Base-by-base conservation (phyloP, 2,113 vertebrate genomes). In the Calidris pygmaea region DNA sequence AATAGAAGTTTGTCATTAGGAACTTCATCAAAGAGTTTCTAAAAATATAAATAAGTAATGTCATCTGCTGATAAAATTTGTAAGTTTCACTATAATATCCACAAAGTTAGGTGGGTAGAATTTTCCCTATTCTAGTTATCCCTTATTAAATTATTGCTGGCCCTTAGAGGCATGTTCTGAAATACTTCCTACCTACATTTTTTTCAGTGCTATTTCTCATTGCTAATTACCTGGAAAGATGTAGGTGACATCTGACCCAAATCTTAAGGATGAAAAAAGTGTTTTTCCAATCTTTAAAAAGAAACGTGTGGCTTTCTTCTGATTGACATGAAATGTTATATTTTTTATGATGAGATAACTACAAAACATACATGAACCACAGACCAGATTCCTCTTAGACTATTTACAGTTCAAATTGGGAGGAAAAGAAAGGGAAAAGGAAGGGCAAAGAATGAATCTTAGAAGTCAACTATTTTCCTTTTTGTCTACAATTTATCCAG, bases 41-140 rank as follows among this genome's bases (percentile, higher is more conserved):
- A 83, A 96, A 96, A 96, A 90, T 95, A 94, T 97, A 78, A 97
- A 97, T 97, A 96, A 95, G 47, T 97, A 97, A 98, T 97, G 48
- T 94, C 60, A 78, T 95, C 92, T 95, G 59, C 91, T 94, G 78
- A 92, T 97, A 94, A 96, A 88, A 96, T 93, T 94, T 87, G 30
- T 73, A 94, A 67, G 66, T 78, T 96, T 45, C 84, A 81, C 87
- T 97, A 94, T 83, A 95, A 90, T 94, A 97, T 90, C 90, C 92
- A 92, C 85, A 95, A 95, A 95, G 92, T 67, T 81, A 94, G 70
- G 29, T 67, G 72, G n/a, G 52, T 79, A 94, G 78, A 91, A 90
- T 95, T 89, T 84, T 81, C 70, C 87, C 80, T 68, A 32, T 94
- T 76, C 85, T 94, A 94, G 83, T 94, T 97, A 95, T 96, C 72